These are phyloP conservation scores for Piaya cayana DNA, from an alignment of 2,113 vertebrate genomes.

Conservation along the genomic window DNA sequence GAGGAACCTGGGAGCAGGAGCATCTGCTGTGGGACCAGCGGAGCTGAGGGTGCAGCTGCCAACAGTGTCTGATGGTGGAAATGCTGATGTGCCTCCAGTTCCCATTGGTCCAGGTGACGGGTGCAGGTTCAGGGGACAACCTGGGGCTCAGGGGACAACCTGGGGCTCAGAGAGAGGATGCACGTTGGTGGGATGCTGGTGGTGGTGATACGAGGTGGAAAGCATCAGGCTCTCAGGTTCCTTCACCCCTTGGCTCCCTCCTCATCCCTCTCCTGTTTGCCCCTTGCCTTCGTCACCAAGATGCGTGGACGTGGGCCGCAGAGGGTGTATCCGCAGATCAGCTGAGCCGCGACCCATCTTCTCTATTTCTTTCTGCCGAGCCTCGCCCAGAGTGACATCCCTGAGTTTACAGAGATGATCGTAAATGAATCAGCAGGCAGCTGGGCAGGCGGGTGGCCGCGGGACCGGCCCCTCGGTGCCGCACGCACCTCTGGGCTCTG, in stretches of 20 bases:
- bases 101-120: neutral
- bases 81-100: rapidly evolving
- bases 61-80: rapidly evolving
- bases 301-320: rapidly evolving
- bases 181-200: rapidly evolving
- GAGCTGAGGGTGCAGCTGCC: neutral
- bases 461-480: neutral
- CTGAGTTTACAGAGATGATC: neutral
- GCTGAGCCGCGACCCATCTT: neutral
- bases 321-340: neutral
- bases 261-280: neutral
- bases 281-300: rapidly evolving
- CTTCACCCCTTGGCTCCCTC: neutral
- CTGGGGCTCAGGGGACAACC: rapidly evolving
- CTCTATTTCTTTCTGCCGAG: neutral
- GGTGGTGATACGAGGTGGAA: neutral
- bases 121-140: neutral
- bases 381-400: neutral
- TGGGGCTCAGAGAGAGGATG: rapidly evolving
- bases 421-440: slow-evolving; percentile 4
- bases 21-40: neutral
- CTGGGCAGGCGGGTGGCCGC: neutral
- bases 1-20: neutral
- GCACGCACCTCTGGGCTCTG: rapidly evolving
- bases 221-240: neutral